These are phyloP conservation scores for Donacobius atricapilla DNA, from an alignment of 2,113 vertebrate genomes.

Conservation along the genomic window DNA sequence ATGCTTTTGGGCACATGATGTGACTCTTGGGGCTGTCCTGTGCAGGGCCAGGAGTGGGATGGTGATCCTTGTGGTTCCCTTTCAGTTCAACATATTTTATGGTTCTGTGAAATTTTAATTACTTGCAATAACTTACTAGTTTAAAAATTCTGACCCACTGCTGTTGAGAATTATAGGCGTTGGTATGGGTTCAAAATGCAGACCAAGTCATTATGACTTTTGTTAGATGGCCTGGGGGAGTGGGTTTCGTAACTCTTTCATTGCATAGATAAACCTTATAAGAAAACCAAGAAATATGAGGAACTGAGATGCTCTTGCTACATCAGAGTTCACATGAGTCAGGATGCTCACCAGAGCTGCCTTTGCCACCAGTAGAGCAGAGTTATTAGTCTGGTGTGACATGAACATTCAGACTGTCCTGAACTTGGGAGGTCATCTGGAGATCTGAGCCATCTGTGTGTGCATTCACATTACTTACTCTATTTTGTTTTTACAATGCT, in stretches of 20 bases:
- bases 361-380: neutral
- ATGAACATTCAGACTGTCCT: neutral
- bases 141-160: neutral
- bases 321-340: neutral
- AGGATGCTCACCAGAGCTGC: neutral
- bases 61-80: neutral
- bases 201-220: neutral
- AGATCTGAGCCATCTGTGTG: neutral
- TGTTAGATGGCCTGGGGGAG: neutral
- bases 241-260: neutral
- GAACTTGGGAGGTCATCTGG: neutral
- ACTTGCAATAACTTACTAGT: neutral
- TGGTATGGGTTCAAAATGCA: neutral
- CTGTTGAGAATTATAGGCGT: neutral
- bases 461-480: neutral
- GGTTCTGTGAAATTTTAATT: neutral
- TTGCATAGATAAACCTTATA: neutral
- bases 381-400: neutral
- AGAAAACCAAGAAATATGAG: neutral
- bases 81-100: neutral
- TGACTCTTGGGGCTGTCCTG: neutral
- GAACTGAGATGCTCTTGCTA: neutral
- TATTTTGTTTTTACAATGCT: neutral
- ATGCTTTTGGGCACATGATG: no score
- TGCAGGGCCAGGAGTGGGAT: neutral